These are phyloP conservation scores for Coryphaenoides rupestris DNA, from an alignment of 2,113 vertebrate species.

Conservation along the genomic window DNA sequence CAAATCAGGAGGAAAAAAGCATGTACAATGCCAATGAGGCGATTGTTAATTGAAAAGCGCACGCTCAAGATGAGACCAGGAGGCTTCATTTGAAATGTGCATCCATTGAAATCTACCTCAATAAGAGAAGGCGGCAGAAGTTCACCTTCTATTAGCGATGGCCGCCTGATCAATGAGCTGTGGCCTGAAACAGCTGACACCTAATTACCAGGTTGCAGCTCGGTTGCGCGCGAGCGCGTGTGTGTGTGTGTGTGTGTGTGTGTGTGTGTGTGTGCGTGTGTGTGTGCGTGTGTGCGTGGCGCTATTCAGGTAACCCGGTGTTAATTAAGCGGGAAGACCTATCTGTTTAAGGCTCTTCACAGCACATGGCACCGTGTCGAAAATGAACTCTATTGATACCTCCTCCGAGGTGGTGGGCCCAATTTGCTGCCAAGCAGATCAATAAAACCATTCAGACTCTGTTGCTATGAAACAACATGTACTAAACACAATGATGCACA, in stretches of 20 bases:
- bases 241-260: no score
- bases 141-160: slow-evolving; percentile 70
- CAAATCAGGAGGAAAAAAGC: no score
- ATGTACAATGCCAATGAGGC: no score
- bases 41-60: neutral
- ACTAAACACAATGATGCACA: slow-evolving; percentile 57
- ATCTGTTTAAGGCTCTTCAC: slow-evolving; percentile 50
- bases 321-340: slow-evolving; percentile 71
- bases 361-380: slow-evolving; percentile 32
- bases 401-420: slow-evolving; percentile 52
- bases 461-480: slow-evolving; percentile 66
- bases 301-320: slow-evolving; percentile 65
- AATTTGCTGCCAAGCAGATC: slow-evolving; percentile 71
- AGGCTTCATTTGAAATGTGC: slow-evolving; percentile 21
- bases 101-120: slow-evolving; percentile 49
- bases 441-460: slow-evolving; percentile 67
- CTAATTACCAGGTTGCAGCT: slow-evolving; percentile 68
- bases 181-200: slow-evolving; percentile 70
- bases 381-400: slow-evolving; percentile 49
- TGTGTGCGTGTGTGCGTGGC: slow-evolving; percentile 14
- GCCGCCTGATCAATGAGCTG: slow-evolving; percentile 73
- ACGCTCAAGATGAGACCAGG: slow-evolving; percentile 25
- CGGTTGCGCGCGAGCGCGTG: neutral
- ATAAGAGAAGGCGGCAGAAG: slow-evolving; percentile 45
- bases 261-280: no score